phyloP scores from a whole-genome alignment of 2,113 vertebrate species.

The Puma concolor region DNA sequence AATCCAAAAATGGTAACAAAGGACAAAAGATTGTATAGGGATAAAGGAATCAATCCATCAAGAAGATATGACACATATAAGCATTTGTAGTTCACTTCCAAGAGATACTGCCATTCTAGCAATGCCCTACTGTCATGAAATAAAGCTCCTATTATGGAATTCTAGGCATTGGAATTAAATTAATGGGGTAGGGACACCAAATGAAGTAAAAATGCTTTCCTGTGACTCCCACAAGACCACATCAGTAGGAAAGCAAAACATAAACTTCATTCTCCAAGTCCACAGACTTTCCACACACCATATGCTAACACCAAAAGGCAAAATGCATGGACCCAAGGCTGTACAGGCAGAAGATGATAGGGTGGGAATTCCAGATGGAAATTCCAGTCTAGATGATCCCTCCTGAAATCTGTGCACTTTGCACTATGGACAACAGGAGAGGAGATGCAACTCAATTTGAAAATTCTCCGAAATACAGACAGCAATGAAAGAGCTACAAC shows the following conservation, averaged over 20 bases:
- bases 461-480: background rate
- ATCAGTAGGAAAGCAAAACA: background rate
- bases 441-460: background rate
- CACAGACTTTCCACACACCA: background rate
- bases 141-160: background rate
- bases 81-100: background rate
- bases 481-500: background rate
- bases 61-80: background rate
- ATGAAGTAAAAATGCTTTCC: background rate
- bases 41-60: background rate
- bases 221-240: background rate
- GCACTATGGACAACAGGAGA: background rate
- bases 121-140: background rate
- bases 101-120: background rate
- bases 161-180: background rate
- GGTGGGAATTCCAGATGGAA: too few species aligned
- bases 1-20: background rate
- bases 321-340: background rate
- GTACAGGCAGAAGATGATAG: background rate
- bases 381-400: background rate
- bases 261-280: background rate
- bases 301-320: background rate
- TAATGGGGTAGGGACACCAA: background rate
- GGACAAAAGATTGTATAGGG: background rate
- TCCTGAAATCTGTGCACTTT: background rate